Percentiles rank a stretch among this genome's conserved stretches.
phyloP scores from a whole-genome alignment of 2,797 vertebrate species.

The Anguilla obscura region DNA sequence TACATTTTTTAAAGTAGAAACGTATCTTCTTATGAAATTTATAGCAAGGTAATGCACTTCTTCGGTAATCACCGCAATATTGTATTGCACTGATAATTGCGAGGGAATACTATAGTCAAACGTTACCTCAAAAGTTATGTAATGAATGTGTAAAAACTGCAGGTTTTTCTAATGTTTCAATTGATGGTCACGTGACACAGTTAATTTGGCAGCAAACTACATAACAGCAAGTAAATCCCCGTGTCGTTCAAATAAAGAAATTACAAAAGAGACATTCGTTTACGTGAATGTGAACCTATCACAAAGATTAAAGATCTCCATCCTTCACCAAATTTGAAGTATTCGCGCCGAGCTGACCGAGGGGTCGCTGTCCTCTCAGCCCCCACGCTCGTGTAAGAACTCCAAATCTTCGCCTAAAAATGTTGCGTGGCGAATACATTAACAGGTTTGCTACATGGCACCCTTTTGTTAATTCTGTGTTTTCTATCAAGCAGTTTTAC shows the following conservation, averaged over 20 bases:
- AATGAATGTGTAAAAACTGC: background rate
- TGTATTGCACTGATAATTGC: background rate
- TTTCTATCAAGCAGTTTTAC: background rate
- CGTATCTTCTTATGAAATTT: background rate
- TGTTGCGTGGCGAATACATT: background rate
- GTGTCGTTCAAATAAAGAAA: background rate
- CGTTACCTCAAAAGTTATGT: constrained; percentile 15
- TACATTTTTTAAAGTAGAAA: background rate
- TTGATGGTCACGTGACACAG: background rate
- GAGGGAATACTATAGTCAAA: background rate
- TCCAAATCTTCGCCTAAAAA: background rate
- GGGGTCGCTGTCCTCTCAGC: constrained; percentile 12
- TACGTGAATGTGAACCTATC: background rate
- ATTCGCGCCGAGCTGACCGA: background rate
- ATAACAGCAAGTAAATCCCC: background rate
- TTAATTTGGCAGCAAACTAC: background rate
- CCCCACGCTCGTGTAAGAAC: background rate
- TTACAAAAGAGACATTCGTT: background rate
- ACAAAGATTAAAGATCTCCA: background rate
- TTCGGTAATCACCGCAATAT: background rate
- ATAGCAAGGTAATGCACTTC: background rate
- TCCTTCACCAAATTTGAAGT: background rate
- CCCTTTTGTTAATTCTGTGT: background rate
- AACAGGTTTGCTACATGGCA: background rate
- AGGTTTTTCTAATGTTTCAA: background rate